Evolutionary conservation across 1,140 invertebrate species (phyloP), one percentile per base, ranked within the genome.

Genomic region (Goniozus legneri): DNA sequence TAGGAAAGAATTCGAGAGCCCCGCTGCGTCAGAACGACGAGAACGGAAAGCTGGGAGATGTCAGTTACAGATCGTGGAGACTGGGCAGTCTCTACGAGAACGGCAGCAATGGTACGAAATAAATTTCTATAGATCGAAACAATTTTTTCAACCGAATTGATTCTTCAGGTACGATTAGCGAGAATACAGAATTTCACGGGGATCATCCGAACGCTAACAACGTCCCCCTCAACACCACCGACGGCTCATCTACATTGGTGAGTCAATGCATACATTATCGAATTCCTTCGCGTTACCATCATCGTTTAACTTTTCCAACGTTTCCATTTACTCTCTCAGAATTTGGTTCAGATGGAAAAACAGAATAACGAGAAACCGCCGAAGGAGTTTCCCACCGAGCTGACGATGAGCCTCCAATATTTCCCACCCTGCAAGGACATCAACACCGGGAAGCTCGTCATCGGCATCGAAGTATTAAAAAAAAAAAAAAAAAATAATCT

Each of bases 401-500:
- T 76, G 31, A 73, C 69, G 8, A 56, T 76, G 47, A 76, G 67
- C 31, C 44, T 76, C 12, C 66, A 73, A 22, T 76, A 67, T 44
- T 58, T 75, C 20, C 70, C 64, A 15, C 57, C 60, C 10, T 63
- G 54, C 24, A 64, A 72, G 16, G 58, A 60, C 3, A 49, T 54
- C 13, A 52, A 64, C 2, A 45, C 49, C 3, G 71, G 69, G n/a
- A 75, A 74, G 40, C 53, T 76, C 15, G 56, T 75, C 14, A 71
- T 76, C 27, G 73, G 74, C 21, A 63, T 76, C 38, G 71, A 76
- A 68, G 74, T 76, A n/a, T n/a, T n/a, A n/a, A n/a, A n/a, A n/a
- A n/a, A n/a, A n/a, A n/a, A n/a, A n/a, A n/a, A n/a, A n/a, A n/a
- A n/a, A n/a, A n/a, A n/a, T n/a, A n/a, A n/a, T n/a, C n/a, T n/a